Percentiles rank a stretch among this genome's conserved stretches.
phyloP scores from a whole-genome alignment of 2,888 invertebrate genomes.

The Trileptium ribeirensis region DNA sequence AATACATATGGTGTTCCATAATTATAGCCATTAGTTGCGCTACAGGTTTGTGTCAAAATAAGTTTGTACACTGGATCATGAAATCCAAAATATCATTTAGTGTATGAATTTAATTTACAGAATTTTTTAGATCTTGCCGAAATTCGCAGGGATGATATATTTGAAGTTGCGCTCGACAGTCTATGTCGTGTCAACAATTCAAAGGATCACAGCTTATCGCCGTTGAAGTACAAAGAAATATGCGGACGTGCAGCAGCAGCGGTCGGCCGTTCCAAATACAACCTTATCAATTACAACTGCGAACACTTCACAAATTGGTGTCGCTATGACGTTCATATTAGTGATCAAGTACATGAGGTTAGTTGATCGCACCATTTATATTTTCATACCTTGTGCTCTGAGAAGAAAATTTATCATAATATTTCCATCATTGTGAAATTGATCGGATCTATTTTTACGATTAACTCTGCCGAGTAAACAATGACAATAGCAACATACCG shows the following conservation, averaged over 20 bases:
- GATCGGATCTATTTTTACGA: too few species aligned
- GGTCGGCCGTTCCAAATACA: background rate
- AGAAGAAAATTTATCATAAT: too few species aligned
- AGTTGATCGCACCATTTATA: background rate
- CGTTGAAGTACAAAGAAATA: background rate
- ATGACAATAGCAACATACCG: too few species aligned
- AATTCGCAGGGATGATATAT: background rate
- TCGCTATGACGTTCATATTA: background rate
- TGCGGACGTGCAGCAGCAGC: background rate
- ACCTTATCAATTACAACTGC: background rate
- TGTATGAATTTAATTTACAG: too few species aligned
- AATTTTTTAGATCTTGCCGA: background rate
- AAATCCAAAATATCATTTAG: too few species aligned
- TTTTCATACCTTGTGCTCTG: too few species aligned
- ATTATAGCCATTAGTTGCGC: too few species aligned
- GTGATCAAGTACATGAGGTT: background rate
- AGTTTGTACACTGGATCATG: too few species aligned
- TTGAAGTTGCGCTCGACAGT: background rate
- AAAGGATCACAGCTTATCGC: background rate
- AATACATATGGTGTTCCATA: too few species aligned
- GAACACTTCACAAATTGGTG: constrained; percentile 13
- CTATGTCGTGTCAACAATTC: constrained; percentile 14
- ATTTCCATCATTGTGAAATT: too few species aligned
- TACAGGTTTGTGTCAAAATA: too few species aligned
- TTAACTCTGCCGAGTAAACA: too few species aligned